Base-by-base conservation (phyloP, 1,140 invertebrate genomes). In the Whitmania pigra region DNA sequence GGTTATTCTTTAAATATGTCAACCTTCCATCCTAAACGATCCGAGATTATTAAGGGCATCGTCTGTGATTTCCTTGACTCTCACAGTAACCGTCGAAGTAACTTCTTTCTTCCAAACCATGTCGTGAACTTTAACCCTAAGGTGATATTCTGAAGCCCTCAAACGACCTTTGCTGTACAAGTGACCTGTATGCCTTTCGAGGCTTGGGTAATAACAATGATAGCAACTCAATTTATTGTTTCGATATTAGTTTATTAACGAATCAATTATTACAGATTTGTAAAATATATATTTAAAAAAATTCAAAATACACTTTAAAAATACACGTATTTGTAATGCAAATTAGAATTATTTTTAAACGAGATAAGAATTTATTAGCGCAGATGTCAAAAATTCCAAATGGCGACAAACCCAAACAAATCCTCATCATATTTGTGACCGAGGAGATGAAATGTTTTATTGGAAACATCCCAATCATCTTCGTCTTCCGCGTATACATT, bases 391-490 rank as follows among this genome's bases (percentile, higher is more conserved):
- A 63, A 63, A 20, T 31, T 31, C n/a, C n/a, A 60, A 60, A 60
- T 17, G 17, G 13, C 29, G 17, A 25, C 29, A 36, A 36, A 70
- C 69, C 69, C 53, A 49, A 70, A 70, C 20, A 25, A 54, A 22
- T 43, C 53, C 18, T 70, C 69, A 7, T 36, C 43, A 20, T 70
- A 36, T 22, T 49, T 22, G 17, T 36, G 69, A 25, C n/a, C 4
- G n/a, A 53, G 36, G 25, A 70, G 49, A 20, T 25, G 74, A 67
- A 96, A 98, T 77, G 92, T 93, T 79, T 98, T 98, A 79, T 97
- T 94, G 0, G 91, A 90, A 74, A 95, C 81, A 85, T 98, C 94
- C 94, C 94, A 97, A 80, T 97, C 94, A 81, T 98, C 95, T 63
- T 93, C 83, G 84, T 98, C 95, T 80, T 94, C 92, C 0, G 96